Evolutionary conservation across 2,113 vertebrate genomes (phyloP).

Genomic region (Xyrauchen texanus): DNA sequence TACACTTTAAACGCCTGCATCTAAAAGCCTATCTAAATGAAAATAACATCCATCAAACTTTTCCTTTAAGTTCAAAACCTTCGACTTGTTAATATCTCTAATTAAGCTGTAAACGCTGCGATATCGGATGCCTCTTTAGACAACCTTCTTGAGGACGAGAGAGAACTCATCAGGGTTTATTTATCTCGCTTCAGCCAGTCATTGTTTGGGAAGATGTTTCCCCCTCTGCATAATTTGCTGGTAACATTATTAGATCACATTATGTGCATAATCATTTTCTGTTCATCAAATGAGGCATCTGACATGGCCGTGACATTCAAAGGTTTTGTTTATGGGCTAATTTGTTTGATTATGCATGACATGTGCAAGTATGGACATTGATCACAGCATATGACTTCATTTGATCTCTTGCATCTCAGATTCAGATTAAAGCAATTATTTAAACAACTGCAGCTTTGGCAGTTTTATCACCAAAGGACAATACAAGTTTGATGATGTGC

Average conservation of each 20-base stretch:
- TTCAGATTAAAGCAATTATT: conserved; percentile 1
- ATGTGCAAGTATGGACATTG: conserved; percentile 27
- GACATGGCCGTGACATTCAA: conserved; percentile 63
- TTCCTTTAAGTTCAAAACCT: conserved; percentile 20
- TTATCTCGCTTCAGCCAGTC: conserved; percentile 53
- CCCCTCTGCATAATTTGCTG: conserved; percentile 26
- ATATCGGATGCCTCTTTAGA: conserved; percentile 40
- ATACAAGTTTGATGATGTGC: neutral
- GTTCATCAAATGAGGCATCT: conserved; percentile 62
- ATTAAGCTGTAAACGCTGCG: conserved; percentile 31
- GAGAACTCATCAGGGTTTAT: conserved; percentile 55
- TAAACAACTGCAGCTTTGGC: neutral
- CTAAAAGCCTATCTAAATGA: neutral
- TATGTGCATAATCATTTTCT: conserved; percentile 63
- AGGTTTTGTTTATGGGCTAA: conserved; percentile 69
- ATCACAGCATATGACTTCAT: conserved; percentile 20
- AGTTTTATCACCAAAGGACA: neutral
- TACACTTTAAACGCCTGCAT: conserved; percentile 27
- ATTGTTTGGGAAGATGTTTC: conserved; percentile 44
- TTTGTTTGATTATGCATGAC: conserved; percentile 69
- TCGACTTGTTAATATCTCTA: conserved; percentile 37
- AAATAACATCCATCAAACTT: conserved; percentile 10
- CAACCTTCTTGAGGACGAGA: conserved; percentile 31
- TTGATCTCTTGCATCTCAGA: neutral
- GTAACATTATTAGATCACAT: conserved; percentile 60